Evolutionary conservation across 64 coral and sea anemone species (phyloP).

Genomic region (Stichodactyla helianthus): DNA sequence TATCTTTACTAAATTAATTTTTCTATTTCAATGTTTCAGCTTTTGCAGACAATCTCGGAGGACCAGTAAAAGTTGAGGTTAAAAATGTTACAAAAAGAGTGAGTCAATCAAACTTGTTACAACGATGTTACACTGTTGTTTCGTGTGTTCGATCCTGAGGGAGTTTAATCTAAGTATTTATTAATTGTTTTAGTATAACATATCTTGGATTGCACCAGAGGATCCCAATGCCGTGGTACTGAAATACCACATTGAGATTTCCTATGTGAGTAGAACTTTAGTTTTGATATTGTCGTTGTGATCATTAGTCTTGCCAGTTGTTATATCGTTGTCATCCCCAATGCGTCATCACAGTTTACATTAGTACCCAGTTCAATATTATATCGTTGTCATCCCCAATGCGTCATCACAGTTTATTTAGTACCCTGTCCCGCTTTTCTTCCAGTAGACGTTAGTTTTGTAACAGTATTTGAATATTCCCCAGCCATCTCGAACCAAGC

Average conservation of each 20-base stretch:
- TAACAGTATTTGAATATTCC: too few species aligned
- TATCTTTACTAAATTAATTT: not conserved
- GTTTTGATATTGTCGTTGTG: too few species aligned
- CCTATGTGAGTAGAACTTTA: not conserved
- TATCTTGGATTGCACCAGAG: constrained; percentile 24
- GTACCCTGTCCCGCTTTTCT: too few species aligned
- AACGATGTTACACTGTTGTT: not conserved
- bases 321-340: too few species aligned
- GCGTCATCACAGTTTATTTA: too few species aligned
- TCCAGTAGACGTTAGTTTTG: too few species aligned
- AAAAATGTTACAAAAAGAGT: constrained; percentile 32
- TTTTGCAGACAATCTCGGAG: constrained; percentile 37
- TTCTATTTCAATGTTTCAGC: not conserved
- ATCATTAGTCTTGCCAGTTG: too few species aligned
- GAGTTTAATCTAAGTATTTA: too few species aligned
- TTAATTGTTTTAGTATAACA: constrained; percentile 10
- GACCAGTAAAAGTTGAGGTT: not conserved
- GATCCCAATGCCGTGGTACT: constrained; percentile 54
- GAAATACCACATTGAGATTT: constrained; percentile 51
- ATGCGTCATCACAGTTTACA: too few species aligned
- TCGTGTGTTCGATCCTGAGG: not conserved
- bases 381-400: too few species aligned
- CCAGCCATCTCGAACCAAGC: not conserved
- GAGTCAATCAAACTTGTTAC: constrained; percentile 2
- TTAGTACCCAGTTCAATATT: too few species aligned